Conservation (phyloP, 2,797 vertebrate species). For the Lepus townsendii region DNA sequence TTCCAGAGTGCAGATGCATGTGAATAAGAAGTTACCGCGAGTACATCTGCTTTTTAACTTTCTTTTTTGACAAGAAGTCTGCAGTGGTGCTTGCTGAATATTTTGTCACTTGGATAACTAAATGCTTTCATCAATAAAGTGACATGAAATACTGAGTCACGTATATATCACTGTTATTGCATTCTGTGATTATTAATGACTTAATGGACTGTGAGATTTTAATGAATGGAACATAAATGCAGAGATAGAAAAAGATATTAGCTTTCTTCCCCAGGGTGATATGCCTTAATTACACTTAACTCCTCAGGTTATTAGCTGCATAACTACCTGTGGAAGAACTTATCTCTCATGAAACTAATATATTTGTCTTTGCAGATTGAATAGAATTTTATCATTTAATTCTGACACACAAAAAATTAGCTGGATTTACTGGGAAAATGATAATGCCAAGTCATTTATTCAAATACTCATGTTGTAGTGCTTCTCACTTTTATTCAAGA, state of each 20-base stretch:
- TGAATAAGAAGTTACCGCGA: not conserved
- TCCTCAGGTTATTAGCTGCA: conserved; percentile 82
- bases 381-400: conserved; percentile 70
- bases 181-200: conserved; percentile 81
- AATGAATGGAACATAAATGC: conserved; percentile 83
- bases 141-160: not conserved
- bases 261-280: conserved; percentile 53
- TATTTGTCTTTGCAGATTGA: conserved; percentile 73
- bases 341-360: conserved; percentile 72
- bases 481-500: not conserved
- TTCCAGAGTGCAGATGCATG: not conserved
- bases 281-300: conserved; percentile 82
- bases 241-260: conserved; percentile 20
- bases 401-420: conserved; percentile 49
- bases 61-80: conserved; percentile 23
- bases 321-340: conserved; percentile 75
- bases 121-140: conserved; percentile 27
- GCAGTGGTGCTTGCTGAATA: conserved; percentile 6
- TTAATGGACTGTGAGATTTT: conserved; percentile 77
- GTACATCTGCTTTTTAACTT: not conserved
- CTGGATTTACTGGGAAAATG: not conserved
- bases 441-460: not conserved
- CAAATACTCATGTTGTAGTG: not conserved
- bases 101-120: not conserved
- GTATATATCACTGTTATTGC: conserved; percentile 6